Conservation (phyloP, 2,797 vertebrate genomes). For the Hippopotamyrus pictus region DNA sequence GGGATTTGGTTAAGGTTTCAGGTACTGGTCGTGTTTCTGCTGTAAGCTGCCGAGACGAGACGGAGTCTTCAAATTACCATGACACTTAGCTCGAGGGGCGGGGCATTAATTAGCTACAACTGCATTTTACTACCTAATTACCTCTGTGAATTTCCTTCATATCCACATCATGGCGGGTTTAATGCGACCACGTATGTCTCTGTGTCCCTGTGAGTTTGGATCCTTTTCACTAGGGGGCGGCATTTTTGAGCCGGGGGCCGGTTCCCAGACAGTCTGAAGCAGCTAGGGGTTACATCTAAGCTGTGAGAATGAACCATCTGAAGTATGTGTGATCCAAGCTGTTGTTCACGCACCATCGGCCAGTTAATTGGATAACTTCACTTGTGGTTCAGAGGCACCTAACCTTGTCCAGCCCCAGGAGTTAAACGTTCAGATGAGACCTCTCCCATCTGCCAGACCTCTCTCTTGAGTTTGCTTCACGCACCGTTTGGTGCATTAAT, state of each 20-base stretch:
- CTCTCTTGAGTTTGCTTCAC: neutral
- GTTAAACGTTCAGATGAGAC: neutral
- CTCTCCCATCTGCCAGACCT: neutral
- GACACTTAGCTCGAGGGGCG: neutral
- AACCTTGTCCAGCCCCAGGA: neutral
- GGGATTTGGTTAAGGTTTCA: neutral
- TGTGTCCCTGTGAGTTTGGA: neutral
- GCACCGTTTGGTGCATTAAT: neutral
- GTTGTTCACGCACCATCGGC: neutral
- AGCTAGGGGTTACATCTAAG: neutral
- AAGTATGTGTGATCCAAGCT: neutral
- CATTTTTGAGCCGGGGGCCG: neutral
- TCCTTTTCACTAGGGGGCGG: neutral
- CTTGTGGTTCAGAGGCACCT: neutral
- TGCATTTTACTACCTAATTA: neutral
- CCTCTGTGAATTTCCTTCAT: neutral
- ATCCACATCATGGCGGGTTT: neutral
- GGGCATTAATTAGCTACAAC: neutral
- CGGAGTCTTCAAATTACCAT: neutral
- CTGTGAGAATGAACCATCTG: neutral
- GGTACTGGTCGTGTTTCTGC: neutral
- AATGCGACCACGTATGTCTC: neutral
- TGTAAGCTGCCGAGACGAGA: neutral
- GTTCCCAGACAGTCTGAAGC: neutral
- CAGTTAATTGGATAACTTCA: constrained; percentile 2